phyloP scores from a whole-genome alignment of 2,797 vertebrate species.

The Silurus aristotelis region DNA sequence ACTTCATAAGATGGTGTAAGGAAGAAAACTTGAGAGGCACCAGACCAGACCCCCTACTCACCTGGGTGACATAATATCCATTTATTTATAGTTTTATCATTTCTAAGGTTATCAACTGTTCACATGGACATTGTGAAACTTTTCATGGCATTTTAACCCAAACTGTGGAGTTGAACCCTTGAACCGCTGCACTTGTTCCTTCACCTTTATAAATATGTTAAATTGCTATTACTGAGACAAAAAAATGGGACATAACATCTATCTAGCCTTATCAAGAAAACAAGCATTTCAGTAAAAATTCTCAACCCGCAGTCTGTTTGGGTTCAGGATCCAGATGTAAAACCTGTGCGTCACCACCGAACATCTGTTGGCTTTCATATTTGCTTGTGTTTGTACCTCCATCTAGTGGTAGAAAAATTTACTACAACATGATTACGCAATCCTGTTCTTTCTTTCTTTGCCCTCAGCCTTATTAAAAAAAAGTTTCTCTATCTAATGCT shows the following conservation, averaged over 20 bases:
- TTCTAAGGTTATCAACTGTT: no score
- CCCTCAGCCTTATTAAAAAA: not conserved
- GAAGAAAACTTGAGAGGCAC: no score
- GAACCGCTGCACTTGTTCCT: not conserved
- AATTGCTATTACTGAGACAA: not conserved
- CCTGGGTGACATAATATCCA: no score
- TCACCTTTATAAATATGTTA: not conserved
- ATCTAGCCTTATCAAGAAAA: not conserved
- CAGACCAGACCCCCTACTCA: no score
- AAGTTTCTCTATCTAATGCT: not conserved
- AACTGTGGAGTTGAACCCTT: no score
- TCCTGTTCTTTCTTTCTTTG: not conserved
- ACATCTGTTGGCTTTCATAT: not conserved
- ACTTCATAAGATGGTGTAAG: no score
- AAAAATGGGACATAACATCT: not conserved
- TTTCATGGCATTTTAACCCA: no score
- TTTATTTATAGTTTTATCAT: no score
- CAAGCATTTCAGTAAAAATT: not conserved
- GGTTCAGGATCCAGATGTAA: no score
- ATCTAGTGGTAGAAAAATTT: not conserved
- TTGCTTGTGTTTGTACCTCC: conserved; percentile 3
- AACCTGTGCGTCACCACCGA: not conserved
- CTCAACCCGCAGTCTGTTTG: not conserved
- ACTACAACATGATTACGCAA: not conserved
- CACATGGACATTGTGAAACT: no score